Conservation (phyloP, 92 coral and sea anemone species). For the Parazoanthus swiftii region DNA sequence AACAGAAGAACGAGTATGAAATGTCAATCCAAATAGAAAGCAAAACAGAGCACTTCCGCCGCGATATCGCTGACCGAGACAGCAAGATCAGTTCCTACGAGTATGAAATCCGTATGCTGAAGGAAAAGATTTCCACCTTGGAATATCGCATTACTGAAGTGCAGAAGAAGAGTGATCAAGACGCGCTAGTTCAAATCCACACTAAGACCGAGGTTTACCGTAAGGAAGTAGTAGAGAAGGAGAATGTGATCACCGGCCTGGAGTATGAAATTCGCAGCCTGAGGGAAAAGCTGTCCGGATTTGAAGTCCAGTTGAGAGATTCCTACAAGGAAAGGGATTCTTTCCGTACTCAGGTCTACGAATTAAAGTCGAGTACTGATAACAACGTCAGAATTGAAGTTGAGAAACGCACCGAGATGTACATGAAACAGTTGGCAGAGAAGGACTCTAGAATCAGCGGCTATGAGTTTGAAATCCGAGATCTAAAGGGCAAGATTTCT, state of each 20-base stretch:
- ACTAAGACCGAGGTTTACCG: conserved; percentile 41
- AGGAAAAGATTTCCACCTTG: conserved; percentile 20
- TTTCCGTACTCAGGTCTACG: conserved; percentile 42
- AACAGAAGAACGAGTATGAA: conserved; percentile 37
- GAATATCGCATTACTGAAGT: conserved; percentile 32
- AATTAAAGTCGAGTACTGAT: conserved; percentile 35
- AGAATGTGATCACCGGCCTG: conserved; percentile 10
- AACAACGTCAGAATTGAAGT: conserved; percentile 34
- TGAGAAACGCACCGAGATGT: conserved; percentile 44
- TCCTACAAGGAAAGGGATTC: conserved; percentile 35
- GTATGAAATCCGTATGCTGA: conserved; percentile 35
- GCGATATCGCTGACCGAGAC: conserved; percentile 41
- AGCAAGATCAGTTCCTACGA: conserved; percentile 39
- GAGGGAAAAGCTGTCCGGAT: conserved; percentile 13
- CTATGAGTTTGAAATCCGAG: conserved; percentile 8
- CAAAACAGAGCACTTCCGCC: conserved; percentile 25
- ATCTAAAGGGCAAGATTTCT: neutral
- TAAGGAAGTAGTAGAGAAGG: conserved; percentile 36
- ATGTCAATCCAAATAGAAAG: conserved; percentile 44
- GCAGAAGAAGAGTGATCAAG: conserved; percentile 42
- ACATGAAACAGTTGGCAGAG: conserved; percentile 39
- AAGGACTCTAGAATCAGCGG: conserved; percentile 32
- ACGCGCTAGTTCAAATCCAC: conserved; percentile 25
- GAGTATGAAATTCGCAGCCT: conserved; percentile 24
- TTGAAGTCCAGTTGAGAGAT: conserved; percentile 33